Evolutionary conservation across 2,888 invertebrate genomes (phyloP).

Genomic region (Teleiodes luculella): DNA sequence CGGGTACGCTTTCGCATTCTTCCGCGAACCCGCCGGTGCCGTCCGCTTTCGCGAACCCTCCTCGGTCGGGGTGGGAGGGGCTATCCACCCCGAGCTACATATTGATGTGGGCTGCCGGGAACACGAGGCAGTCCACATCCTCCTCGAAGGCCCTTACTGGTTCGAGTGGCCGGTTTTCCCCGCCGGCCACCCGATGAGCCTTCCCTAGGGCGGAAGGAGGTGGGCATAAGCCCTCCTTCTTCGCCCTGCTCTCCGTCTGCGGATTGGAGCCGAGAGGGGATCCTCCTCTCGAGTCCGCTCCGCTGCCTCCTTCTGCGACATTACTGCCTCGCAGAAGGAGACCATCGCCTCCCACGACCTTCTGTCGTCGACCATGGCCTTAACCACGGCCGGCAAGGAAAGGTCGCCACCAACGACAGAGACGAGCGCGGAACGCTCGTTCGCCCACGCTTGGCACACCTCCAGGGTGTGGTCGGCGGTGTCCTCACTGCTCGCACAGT

Average conservation of each 20-base stretch:
- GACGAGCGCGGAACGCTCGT: not conserved
- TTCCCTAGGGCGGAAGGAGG: not conserved
- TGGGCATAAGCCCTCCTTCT: not conserved
- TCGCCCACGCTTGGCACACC: constrained; percentile 7
- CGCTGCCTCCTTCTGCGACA: constrained; percentile 3
- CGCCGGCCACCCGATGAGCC: not conserved
- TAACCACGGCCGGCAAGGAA: constrained; percentile 10
- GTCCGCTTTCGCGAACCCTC: too few relatives aligned
- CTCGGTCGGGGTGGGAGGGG: too few relatives aligned
- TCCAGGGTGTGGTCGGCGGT: constrained; percentile 13
- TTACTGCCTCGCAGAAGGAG: not conserved
- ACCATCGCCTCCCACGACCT: constrained; percentile 3
- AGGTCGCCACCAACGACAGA: constrained; percentile 1
- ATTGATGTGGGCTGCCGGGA: too few relatives aligned
- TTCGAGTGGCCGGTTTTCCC: not conserved
- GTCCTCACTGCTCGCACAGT: not conserved
- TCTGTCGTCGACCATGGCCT: constrained; percentile 1
- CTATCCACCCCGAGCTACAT: too few relatives aligned
- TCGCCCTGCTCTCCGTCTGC: not conserved
- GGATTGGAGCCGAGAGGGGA: too few relatives aligned
- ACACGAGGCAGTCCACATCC: too few relatives aligned
- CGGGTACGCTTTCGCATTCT: too few relatives aligned
- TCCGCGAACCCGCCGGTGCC: too few relatives aligned
- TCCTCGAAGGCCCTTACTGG: constrained; percentile 13
- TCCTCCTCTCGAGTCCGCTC: constrained; percentile 3